A percentile compares a stretch with the other conserved stretches of the same genome.
phyloP scores from a whole-genome alignment of 2,113 vertebrate species.

The Tupaia tana region DNA sequence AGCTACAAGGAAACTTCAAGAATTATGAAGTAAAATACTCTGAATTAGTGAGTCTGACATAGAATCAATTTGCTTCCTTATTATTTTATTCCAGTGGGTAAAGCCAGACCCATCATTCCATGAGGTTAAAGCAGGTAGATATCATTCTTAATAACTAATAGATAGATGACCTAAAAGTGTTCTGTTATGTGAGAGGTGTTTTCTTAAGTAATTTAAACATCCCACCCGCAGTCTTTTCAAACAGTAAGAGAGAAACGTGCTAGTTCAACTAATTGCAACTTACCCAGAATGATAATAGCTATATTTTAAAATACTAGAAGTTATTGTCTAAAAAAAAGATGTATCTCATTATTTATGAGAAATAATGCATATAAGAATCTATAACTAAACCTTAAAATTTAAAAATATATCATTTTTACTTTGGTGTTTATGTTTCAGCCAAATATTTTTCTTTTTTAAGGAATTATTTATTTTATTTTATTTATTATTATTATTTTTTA shows the following conservation, averaged over 20 bases:
- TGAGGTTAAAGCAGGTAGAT: not conserved
- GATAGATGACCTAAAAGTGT: not conserved
- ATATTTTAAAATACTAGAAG: slow-evolving; percentile 22
- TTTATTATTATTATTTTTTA: too few relatives aligned
- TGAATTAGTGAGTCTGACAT: slow-evolving; percentile 4
- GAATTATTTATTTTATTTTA: too few relatives aligned
- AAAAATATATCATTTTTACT: slow-evolving; percentile 28
- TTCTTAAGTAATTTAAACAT: slow-evolving; percentile 48
- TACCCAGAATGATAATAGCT: not conserved
- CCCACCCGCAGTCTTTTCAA: not conserved
- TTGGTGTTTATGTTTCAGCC: not conserved
- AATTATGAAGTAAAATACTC: not conserved
- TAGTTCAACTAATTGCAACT: slow-evolving; percentile 11
- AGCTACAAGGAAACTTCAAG: slow-evolving; percentile 30
- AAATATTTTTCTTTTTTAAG: not conserved
- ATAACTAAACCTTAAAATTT: slow-evolving; percentile 36
- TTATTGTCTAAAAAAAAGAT: not conserved
- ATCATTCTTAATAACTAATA: slow-evolving; percentile 25
- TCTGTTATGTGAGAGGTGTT: not conserved
- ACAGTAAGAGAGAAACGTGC: not conserved
- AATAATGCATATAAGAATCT: not conserved
- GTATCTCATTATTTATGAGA: slow-evolving; percentile 18
- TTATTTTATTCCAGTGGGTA: slow-evolving; percentile 36
- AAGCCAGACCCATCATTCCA: not conserved
- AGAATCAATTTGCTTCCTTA: not conserved